Percentiles rank a stretch among this genome's conserved stretches.
phyloP scores from a whole-genome alignment of 1,140 invertebrate genomes.

The Diabrotica undecimpunctata region DNA sequence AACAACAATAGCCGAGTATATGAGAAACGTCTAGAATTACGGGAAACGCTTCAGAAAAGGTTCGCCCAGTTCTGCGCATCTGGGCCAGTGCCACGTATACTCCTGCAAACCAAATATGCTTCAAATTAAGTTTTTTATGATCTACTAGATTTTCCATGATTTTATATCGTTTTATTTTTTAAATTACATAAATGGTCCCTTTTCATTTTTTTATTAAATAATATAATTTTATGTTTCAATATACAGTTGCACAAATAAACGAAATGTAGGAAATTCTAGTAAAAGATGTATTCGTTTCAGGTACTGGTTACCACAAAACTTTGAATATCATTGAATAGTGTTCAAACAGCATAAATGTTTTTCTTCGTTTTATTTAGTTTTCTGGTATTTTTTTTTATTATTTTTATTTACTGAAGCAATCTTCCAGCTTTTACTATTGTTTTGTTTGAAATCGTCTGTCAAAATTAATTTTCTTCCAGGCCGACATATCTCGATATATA shows the following conservation, averaged over 20 bases:
- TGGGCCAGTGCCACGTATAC: slow-evolving; percentile 46
- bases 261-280: neutral
- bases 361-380: too few relatives aligned
- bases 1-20: slow-evolving; percentile 69
- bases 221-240: slow-evolving; percentile 9
- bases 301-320: too few relatives aligned
- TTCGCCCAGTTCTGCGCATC: slow-evolving; percentile 74
- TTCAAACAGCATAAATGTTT: too few relatives aligned
- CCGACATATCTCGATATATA: too few relatives aligned
- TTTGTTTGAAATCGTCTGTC: too few relatives aligned
- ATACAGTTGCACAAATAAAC: slow-evolving; percentile 12
- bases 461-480: too few relatives aligned
- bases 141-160: slow-evolving; percentile 23
- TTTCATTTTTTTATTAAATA: slow-evolving; percentile 9
- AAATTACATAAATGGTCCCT: slow-evolving; percentile 17
- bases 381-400: too few relatives aligned
- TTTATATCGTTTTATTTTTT: slow-evolving; percentile 24
- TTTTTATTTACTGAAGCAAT: too few relatives aligned
- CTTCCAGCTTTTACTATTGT: too few relatives aligned
- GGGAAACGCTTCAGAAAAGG: slow-evolving; percentile 74
- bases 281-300: neutral
- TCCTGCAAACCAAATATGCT: slow-evolving; percentile 42
- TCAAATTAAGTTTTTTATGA: slow-evolving; percentile 37
- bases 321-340: too few relatives aligned
- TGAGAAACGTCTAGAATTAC: slow-evolving; percentile 74